phyloP scores from a whole-genome alignment of 2,888 invertebrate species.

The Machimus atricapillus region DNA sequence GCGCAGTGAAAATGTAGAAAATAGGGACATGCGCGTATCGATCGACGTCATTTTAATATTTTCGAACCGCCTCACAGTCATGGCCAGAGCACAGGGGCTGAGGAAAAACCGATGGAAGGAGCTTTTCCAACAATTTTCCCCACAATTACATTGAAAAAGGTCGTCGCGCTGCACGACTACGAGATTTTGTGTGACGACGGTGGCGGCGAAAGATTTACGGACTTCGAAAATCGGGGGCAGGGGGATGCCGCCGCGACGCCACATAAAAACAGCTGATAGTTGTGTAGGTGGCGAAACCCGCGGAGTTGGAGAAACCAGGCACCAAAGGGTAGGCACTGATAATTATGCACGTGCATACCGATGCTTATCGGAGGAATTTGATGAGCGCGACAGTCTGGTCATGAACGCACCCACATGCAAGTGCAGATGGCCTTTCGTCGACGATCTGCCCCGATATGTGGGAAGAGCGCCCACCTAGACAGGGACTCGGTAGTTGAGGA shows the following conservation, averaged over 20 bases:
- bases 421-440: background rate
- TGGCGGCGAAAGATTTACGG: background rate
- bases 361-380: slow-evolving; percentile 7
- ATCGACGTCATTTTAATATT: slow-evolving; percentile 41
- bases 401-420: slow-evolving; percentile 30
- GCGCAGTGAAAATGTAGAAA: slow-evolving; percentile 27
- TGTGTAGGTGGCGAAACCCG: background rate
- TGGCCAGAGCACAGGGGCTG: background rate
- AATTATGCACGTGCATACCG: slow-evolving; percentile 36
- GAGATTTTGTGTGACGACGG: background rate
- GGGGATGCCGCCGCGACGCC: slow-evolving; percentile 29
- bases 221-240: background rate
- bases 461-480: background rate
- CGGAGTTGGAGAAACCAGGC: background rate
- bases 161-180: background rate
- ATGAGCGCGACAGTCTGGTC: slow-evolving; percentile 9
- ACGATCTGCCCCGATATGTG: background rate
- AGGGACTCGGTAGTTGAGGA: background rate
- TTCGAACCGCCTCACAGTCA: slow-evolving; percentile 31
- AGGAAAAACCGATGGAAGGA: slow-evolving; percentile 19
- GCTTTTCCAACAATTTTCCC: background rate
- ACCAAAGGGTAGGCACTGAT: slow-evolving; percentile 28
- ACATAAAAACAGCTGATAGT: slow-evolving; percentile 34
- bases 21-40: slow-evolving; percentile 45
- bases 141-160: background rate